Evolutionary conservation across 2,113 vertebrate species (phyloP), one percentile per base, ranked within the genome.

Genomic region (Suricata suricatta): DNA sequence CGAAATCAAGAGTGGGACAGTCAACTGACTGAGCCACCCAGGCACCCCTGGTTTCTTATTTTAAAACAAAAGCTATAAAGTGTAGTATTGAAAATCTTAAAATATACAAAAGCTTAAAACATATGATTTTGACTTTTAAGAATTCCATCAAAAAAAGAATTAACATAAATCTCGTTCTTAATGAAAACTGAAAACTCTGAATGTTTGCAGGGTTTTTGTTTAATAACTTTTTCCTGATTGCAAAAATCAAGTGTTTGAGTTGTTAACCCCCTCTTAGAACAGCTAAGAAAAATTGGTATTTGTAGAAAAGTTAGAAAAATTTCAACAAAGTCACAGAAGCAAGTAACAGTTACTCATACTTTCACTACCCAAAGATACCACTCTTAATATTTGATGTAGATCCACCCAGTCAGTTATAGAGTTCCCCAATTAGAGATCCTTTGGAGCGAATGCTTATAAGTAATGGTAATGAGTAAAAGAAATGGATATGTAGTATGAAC

Each of bases 71-170:
- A 91, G 77, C 79, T 77, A 68, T 86, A 77, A 89, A 90, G 93
- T 89, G 33, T 35, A 82, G 3, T 84, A 47, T 31, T 96, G 57
- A 89, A 95, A 93, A 38, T 41, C 25, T 57, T 91, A 79, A 92
- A 79, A 85, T 87, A 64, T 27, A 21, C 31, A 94, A 57, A 84
- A 85, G 17, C 44, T 90, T 63, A 92, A 47, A 85, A 44, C 63
- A 88, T 96, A 93, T 4, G 57, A 95, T 90, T 96, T 97, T 76
- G 50, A 95, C 29, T 93, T 89, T 92, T 33, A 88, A 85, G 79
- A 86, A 77, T 77, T 47, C 41, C 41, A 10, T 47, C 29, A 76
- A 76, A 76, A 72, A 25, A 74, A 57, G 41, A 41, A 41, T 41
- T 88, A 96, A 66, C 4, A n/a, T 88, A 85, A 74, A 68, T 90